These are phyloP conservation scores for Tragulus kanchil DNA, from an alignment of 2,113 vertebrate genomes.

Conservation along the genomic window DNA sequence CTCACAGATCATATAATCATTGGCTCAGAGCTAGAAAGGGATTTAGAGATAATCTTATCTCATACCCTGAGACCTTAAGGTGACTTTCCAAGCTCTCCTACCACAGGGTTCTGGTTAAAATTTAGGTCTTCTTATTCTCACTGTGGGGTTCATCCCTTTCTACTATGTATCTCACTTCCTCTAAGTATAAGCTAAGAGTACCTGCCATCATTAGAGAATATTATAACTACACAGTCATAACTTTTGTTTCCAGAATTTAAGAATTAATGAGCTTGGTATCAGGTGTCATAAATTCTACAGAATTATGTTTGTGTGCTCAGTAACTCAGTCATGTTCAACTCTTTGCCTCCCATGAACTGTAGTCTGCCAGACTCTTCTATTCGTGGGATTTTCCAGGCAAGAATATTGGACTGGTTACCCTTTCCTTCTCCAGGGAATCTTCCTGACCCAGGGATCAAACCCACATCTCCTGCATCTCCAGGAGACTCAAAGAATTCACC, in stretches of 20 bases:
- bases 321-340: not conserved
- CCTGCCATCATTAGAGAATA: not conserved
- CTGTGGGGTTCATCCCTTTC: not conserved
- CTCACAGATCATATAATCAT: not conserved
- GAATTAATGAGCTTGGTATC: not conserved
- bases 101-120: not conserved
- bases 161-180: not conserved
- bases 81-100: not conserved
- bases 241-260: not conserved
- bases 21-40: slow-evolving; percentile 4
- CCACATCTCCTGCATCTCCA: too few relatives aligned
- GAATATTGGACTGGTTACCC: not conserved
- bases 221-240: not conserved
- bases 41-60: slow-evolving; percentile 11
- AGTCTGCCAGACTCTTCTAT: not conserved
- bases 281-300: not conserved
- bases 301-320: not conserved
- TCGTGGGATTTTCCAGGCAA: not conserved
- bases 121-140: not conserved
- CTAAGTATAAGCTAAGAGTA: not conserved
- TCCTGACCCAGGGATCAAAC: not conserved
- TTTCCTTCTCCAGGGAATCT: not conserved
- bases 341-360: not conserved
- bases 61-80: not conserved
- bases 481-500: not conserved